These are phyloP conservation scores for Eira barbara DNA, from an alignment of 2,113 vertebrate species.

Conservation along the genomic window DNA sequence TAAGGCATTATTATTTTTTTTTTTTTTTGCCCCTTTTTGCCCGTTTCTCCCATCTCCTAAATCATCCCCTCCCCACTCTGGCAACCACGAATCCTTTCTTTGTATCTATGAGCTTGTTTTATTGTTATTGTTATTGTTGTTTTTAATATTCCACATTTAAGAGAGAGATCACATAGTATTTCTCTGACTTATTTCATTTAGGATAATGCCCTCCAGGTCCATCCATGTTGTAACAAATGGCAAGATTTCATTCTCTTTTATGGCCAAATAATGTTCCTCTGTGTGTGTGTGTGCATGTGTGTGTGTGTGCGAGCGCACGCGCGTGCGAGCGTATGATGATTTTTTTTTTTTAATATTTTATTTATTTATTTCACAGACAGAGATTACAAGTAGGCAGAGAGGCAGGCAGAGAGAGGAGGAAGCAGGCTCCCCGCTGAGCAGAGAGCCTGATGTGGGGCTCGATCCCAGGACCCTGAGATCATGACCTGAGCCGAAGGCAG, in stretches of 20 bases:
- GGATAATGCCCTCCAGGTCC: not conserved
- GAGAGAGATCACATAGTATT: not conserved
- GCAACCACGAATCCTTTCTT: not conserved
- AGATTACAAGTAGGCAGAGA: no score
- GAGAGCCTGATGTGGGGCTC: no score
- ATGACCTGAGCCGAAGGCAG: no score
- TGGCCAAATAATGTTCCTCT: not conserved
- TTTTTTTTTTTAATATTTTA: no score
- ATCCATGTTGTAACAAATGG: not conserved
- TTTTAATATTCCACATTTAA: not conserved
- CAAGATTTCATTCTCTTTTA: not conserved
- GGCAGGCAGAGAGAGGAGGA: no score
- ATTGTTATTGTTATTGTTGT: not conserved
- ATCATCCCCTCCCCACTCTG: not conserved
- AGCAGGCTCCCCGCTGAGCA: no score
- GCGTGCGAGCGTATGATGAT: not conserved
- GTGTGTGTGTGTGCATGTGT: not conserved
- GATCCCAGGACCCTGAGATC: no score
- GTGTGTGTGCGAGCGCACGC: no score
- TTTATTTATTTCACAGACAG: no score
- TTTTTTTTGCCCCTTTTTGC: not conserved
- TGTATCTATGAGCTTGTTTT: not conserved
- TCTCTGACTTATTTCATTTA: not conserved
- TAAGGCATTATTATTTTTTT: not conserved
- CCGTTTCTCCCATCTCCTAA: not conserved